phyloP scores from a whole-genome alignment of 2,797 vertebrate genomes.

The Ctenochaetus hawaiiensis region DNA sequence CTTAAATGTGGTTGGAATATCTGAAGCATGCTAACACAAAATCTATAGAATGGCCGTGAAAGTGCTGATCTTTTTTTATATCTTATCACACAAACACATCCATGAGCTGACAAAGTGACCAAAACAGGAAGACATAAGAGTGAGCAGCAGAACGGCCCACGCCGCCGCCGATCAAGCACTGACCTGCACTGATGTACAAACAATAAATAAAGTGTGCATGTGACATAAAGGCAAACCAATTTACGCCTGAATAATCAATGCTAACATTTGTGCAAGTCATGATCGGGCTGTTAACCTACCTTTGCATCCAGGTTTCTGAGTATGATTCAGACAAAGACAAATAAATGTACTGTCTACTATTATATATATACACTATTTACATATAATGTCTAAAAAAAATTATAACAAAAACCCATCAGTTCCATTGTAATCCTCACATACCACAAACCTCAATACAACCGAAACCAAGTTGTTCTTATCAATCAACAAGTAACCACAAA shows the following conservation, averaged over 20 bases:
- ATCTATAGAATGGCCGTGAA: conserved; percentile 2
- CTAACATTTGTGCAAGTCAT: conserved; percentile 14
- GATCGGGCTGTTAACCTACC: conserved; percentile 25
- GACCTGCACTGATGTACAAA: conserved; percentile 22
- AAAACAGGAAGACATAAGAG: conserved; percentile 26
- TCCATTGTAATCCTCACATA: conserved; percentile 39
- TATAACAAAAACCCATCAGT: background rate
- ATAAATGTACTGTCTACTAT: conserved; percentile 41
- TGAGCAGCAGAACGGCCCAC: conserved; percentile 22
- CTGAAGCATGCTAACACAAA: conserved; percentile 59
- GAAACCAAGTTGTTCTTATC: conserved; percentile 40
- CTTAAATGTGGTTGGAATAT: conserved; percentile 39
- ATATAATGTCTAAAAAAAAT: conserved; percentile 46
- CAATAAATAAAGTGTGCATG: conserved; percentile 23
- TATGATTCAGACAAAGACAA: conserved; percentile 31
- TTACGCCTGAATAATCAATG: conserved; percentile 13
- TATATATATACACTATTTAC: conserved; percentile 75
- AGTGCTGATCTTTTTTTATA: background rate
- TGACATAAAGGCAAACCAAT: conserved; percentile 13
- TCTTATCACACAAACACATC: background rate
- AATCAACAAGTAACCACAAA: conserved; percentile 58
- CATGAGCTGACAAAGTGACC: conserved; percentile 17
- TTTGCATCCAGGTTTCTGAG: conserved; percentile 13
- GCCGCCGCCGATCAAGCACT: conserved; percentile 14
- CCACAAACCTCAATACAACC: conserved; percentile 6